Evolutionary conservation across 2,113 vertebrate genomes (phyloP), one percentile per base, ranked within the genome.

Genomic region (Tetrax tetrax): DNA sequence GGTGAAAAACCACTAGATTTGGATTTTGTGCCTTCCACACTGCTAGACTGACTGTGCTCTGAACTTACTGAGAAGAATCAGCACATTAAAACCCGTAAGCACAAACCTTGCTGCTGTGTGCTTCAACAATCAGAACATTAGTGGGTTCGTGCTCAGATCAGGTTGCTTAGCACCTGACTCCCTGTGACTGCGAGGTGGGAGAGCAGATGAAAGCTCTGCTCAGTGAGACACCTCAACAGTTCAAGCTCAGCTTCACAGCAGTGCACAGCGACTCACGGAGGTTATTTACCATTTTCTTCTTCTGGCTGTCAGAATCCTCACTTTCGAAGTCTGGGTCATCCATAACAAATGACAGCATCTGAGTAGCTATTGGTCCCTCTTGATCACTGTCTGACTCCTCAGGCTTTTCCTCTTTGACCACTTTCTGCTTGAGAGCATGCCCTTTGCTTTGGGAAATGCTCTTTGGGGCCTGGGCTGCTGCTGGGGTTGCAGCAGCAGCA

Each of bases 311-410:
- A 2, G 98, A 98, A 16, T 98, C 98, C 53, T 99, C 99, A 4
- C 99, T 99, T 75, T 99, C 99, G 4, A 99, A 99, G 96, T 99
- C 99, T 0, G 99, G 99, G 96, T 99, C 99, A 4, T 99, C 99
- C 99, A 99, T 99, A 90, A 99, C 97, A 8, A 99, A 99, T 3
- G 99, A 99, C 41, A 99, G 98, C 99, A 99, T 98, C 96, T 99
- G 99, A 27, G 99, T 98, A 22, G 99, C 99, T 5, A 99, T 98
- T 4, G 99, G 99, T 17, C 98, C 98, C 88, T 99, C 99, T 0
- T 95, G 97, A 76, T 99, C 99, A 2, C 99, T 98, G 57, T 99
- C 99, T 0, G 99, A 99, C 3, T 99, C 98, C 12, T 98, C 98
- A 1, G 84, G 96, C 35, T 94, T 92, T 76, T 95, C 16, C 38